Conservation (phyloP, 2,113 vertebrate genomes). For the Dolichallabes microphthalmus region DNA sequence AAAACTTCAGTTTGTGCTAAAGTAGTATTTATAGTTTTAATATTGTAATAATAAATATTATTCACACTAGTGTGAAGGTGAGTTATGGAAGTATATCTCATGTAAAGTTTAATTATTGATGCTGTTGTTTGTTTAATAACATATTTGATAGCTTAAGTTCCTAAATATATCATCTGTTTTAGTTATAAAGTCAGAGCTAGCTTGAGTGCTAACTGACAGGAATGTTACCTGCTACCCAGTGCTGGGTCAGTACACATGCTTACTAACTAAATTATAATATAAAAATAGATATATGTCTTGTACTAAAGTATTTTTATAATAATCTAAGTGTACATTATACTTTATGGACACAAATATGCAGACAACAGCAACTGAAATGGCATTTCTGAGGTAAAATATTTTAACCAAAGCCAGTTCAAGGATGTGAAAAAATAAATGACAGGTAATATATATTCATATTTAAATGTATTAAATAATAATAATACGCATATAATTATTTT, state of each 20-base stretch:
- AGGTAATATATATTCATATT: too few species aligned
- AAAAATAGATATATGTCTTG: background rate
- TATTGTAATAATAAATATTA: background rate
- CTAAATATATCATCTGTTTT: background rate
- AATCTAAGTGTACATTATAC: background rate
- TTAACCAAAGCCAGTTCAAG: background rate
- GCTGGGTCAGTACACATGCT: background rate
- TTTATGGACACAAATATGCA: background rate
- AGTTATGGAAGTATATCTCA: background rate
- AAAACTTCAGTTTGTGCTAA: background rate
- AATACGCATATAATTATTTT: background rate
- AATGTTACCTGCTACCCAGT: background rate
- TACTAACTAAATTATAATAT: background rate
- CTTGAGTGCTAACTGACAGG: background rate
- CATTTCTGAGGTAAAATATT: slow-evolving; percentile 16
- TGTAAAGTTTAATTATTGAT: background rate
- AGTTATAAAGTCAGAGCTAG: background rate
- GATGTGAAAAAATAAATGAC: background rate
- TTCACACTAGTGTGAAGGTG: background rate
- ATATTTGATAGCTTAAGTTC: background rate
- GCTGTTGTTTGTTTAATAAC: background rate
- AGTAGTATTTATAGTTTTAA: background rate
- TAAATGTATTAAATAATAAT: background rate
- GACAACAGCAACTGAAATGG: background rate
- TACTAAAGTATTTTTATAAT: background rate